Base-by-base conservation (phyloP, 2,888 invertebrate genomes). In the Torymus tubicola region DNA sequence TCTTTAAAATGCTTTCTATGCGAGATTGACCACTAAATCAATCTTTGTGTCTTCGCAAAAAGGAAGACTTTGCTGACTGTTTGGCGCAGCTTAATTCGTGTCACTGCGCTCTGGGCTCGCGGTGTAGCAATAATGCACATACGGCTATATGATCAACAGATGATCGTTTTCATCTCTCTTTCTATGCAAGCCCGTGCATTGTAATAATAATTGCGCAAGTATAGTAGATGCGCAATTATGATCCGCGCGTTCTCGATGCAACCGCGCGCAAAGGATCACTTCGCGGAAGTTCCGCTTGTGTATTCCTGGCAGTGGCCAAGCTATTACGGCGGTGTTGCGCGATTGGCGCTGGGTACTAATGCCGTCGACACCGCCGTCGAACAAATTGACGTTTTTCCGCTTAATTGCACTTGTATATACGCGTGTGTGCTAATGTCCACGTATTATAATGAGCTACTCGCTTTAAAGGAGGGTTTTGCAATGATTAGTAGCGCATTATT, bases 271-370 rank as follows among this genome's bases (percentile, higher is more conserved):
- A 52, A 65, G 50, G n/a, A 42, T 21, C 65, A 18, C 2, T 61
- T 63, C 72, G 63, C 52, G 24, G 72, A 72, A 72, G 63, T 72
- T 5, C 52, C 63, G 31, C 53, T 63, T 58, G 31, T 21, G 57
- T 74, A 74, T 74, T 65, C 65, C 65, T 14, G 12, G 31, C 5
- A 10, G 16, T 42, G 55, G 4, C 10, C 13, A 14, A 42, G 42
- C 73, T 64, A 64, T 73, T 73, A 64, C 73, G 42, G 16, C 16
- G 16, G 31, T 55, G 24, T 73, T 55, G 55, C 64, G 18, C 18
- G 64, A 57, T 64, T 18, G 16, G 21, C 65, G 65, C 24, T 58
- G 65, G 42, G 42, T 42, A 42, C 24, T 10, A 74, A 74, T 57
- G 14, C 21, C n/a, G 14, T 53, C 10, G 18, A 13, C 1, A 11